Conservation (phyloP, 2,797 vertebrate genomes). For the Harpagifer antarcticus region DNA sequence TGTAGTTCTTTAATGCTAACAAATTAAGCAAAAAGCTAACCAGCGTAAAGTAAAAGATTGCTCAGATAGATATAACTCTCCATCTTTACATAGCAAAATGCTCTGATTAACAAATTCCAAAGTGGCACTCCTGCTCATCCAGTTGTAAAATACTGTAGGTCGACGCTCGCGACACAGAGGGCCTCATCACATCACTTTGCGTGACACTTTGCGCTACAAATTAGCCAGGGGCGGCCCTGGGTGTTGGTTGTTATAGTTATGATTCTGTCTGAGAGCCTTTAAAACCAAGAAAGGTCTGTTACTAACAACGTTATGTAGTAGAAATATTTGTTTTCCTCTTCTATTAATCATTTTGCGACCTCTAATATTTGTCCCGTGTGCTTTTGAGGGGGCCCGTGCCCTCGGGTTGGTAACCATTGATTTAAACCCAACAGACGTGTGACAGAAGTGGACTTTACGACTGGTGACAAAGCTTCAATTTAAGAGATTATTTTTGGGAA, state of each 20-base stretch:
- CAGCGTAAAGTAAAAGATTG: too few species aligned
- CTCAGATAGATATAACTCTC: too few species aligned
- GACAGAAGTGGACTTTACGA: conserved; percentile 7
- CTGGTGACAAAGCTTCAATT: background rate
- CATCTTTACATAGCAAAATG: too few species aligned
- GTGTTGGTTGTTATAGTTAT: too few species aligned
- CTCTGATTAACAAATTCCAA: too few species aligned
- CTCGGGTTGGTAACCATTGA: background rate
- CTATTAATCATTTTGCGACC: background rate
- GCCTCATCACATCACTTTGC: too few species aligned
- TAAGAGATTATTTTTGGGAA: background rate
- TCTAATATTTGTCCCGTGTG: background rate
- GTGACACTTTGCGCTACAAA: too few species aligned
- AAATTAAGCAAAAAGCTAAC: background rate
- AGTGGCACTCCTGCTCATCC: too few species aligned
- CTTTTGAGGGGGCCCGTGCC: background rate
- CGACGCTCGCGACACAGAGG: too few species aligned
- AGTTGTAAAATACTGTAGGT: too few species aligned
- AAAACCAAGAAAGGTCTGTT: background rate
- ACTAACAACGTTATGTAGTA: background rate
- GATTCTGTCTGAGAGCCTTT: background rate
- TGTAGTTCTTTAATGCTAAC: background rate
- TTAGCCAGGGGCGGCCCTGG: too few species aligned
- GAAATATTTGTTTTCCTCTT: background rate
- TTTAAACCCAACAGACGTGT: background rate